Evolutionary conservation across 2,797 vertebrate genomes (phyloP).

Genomic region (Prunella strophiata): DNA sequence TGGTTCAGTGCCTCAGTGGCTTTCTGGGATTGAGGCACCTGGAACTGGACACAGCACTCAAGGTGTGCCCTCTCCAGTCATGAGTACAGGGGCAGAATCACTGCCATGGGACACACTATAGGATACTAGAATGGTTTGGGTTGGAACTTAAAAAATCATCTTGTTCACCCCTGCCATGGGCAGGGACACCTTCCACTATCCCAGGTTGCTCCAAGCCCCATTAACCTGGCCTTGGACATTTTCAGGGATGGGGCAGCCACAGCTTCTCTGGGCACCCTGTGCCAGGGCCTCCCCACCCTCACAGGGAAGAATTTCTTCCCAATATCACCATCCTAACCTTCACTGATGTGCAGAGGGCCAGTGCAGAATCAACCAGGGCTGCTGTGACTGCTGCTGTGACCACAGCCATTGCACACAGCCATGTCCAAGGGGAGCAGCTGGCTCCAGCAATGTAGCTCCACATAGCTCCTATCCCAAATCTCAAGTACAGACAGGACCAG

Average conservation of each 20-base stretch:
- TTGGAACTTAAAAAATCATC: background rate
- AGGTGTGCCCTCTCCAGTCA: background rate
- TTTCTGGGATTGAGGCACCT: too few relatives aligned
- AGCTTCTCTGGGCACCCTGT: background rate
- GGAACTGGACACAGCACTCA: background rate
- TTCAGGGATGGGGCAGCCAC: background rate
- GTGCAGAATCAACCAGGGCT: background rate
- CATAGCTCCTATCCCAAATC: background rate
- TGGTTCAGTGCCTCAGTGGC: fast-evolving
- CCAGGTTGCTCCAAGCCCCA: fast-evolving
- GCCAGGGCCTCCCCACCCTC: background rate
- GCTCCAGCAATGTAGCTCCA: background rate
- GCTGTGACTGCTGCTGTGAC: background rate
- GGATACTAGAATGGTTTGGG: background rate
- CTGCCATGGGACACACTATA: background rate
- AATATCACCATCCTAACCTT: fast-evolving
- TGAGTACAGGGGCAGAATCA: background rate
- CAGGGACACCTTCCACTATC: background rate
- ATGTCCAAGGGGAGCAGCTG: background rate
- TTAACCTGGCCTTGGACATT: background rate
- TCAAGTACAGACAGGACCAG: constrained; percentile 42
- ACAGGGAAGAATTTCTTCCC: background rate
- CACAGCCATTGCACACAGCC: fast-evolving
- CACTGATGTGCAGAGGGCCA: fast-evolving
- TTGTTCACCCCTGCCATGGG: fast-evolving